A percentile compares a stretch with the other conserved stretches of the same genome.
These are phyloP conservation scores for Megalurothrips usitatus DNA, from an alignment of 2,888 invertebrate genomes.

Conservation along the genomic window DNA sequence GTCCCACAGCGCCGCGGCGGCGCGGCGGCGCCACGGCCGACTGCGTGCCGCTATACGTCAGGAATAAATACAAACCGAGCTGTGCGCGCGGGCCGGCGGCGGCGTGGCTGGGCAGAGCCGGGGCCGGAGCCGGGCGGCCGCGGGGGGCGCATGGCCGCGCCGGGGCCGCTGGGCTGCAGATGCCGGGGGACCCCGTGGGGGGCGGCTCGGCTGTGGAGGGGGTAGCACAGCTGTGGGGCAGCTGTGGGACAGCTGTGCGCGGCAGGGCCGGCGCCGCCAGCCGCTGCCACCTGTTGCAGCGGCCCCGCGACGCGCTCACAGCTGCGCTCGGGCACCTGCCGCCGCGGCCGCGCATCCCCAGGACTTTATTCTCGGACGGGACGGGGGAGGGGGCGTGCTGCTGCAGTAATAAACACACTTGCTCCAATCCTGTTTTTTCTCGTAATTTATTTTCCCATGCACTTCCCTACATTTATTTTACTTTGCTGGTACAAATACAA, in stretches of 20 bases:
- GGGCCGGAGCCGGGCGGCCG: not conserved
- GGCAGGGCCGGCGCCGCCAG: not conserved
- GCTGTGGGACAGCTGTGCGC: not conserved
- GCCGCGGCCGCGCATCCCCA: not conserved
- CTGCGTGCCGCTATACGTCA: not conserved
- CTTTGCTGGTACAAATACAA: too few species aligned
- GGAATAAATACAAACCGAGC: constrained; percentile 4
- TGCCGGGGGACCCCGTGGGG: too few species aligned
- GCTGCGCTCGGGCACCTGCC: not conserved
- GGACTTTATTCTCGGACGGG: too few species aligned
- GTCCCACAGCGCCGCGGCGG: not conserved
- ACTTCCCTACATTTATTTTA: too few species aligned
- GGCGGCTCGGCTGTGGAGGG: not conserved
- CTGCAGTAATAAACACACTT: too few species aligned
- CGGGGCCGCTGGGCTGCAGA: not conserved
- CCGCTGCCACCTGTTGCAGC: too few species aligned
- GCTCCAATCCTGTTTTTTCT: too few species aligned
- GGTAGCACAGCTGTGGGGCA: not conserved
- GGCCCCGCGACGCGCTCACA: not conserved
- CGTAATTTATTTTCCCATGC: too few species aligned
- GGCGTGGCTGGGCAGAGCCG: not conserved
- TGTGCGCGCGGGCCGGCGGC: not conserved
- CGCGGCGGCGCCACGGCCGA: not conserved
- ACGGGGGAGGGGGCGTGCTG: too few species aligned
- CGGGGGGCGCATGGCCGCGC: not conserved